phyloP scores from a whole-genome alignment of 2,113 vertebrate species.

The Actinemys pallida region DNA sequence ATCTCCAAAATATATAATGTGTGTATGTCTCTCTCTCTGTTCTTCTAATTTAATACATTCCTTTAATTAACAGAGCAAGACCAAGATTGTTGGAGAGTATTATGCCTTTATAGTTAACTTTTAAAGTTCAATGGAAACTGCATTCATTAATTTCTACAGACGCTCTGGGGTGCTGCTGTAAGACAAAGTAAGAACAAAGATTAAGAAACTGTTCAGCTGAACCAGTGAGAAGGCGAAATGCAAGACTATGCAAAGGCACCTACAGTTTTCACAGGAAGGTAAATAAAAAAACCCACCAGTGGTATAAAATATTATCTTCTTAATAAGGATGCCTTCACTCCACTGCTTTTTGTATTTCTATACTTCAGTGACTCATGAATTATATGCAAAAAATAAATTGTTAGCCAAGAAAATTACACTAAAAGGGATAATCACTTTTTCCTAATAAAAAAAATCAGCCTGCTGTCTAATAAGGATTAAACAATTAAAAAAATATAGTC shows the following conservation, averaged over 20 bases:
- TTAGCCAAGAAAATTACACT: neutral
- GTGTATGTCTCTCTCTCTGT: accelerated
- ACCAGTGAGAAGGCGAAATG: neutral
- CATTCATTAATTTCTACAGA: slow-evolving; percentile 30
- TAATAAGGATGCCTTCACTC: neutral
- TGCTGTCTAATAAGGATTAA: neutral
- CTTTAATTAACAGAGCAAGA: neutral
- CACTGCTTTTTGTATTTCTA: neutral
- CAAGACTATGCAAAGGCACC: neutral
- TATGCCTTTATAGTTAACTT: neutral
- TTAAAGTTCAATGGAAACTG: neutral
- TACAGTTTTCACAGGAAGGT: neutral
- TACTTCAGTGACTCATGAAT: slow-evolving; percentile 5
- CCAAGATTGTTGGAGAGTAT: neutral
- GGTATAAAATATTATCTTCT: slow-evolving; percentile 18
- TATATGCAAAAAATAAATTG: slow-evolving; percentile 15
- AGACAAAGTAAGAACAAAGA: slow-evolving; percentile 14
- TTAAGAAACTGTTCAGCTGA: slow-evolving; percentile 39
- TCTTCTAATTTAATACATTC: neutral
- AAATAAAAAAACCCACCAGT: neutral
- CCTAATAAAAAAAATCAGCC: neutral
- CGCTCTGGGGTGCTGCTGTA: slow-evolving; percentile 9
- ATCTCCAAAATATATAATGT: neutral
- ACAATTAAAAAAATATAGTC: neutral
- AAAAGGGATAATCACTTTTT: slow-evolving; percentile 10